Evolutionary conservation across 2,797 vertebrate species (phyloP).

Genomic region (Salarias fasciatus): DNA sequence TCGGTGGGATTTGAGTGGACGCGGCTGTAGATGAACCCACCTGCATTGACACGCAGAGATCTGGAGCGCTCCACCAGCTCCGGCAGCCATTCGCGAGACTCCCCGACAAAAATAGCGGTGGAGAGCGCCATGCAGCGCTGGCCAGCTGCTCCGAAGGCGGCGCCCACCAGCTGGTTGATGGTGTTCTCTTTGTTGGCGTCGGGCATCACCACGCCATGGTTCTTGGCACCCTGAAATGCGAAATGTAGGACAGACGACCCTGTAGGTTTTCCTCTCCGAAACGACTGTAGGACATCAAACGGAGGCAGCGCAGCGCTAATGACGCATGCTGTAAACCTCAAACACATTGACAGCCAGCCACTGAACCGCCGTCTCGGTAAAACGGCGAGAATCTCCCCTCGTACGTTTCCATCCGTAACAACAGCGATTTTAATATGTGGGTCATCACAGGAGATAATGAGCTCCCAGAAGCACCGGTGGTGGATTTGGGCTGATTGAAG

Average conservation of each 20-base stretch:
- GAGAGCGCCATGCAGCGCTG: constrained; percentile 99
- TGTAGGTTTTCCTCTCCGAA: constrained; percentile 12
- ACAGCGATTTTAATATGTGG: neutral
- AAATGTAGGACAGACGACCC: constrained; percentile 34
- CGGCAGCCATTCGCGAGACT: constrained; percentile 92
- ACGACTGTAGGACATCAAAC: constrained; percentile 28
- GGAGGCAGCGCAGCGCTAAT: constrained; percentile 9
- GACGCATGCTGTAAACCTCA: neutral
- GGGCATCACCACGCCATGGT: constrained; percentile 98
- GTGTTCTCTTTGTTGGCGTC: constrained; percentile 99
- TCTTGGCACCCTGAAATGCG: constrained; percentile 92
- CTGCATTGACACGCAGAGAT: constrained; percentile 93
- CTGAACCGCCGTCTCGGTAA: constrained; percentile 21
- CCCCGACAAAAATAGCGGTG: constrained; percentile 94
- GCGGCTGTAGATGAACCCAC: constrained; percentile 64
- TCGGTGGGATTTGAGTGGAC: neutral
- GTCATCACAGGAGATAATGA: constrained; percentile 12
- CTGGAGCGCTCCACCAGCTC: constrained; percentile 95
- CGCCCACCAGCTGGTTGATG: constrained; percentile 96
- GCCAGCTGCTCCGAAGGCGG: constrained; percentile 97
- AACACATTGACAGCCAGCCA: constrained; percentile 22
- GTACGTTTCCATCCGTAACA: neutral
- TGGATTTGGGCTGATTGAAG: neutral
- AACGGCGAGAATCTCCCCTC: constrained; percentile 3
- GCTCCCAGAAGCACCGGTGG: neutral